These are phyloP conservation scores for Oedothorax gibbosus DNA, from an alignment of 1,140 invertebrate genomes.

Conservation along the genomic window DNA sequence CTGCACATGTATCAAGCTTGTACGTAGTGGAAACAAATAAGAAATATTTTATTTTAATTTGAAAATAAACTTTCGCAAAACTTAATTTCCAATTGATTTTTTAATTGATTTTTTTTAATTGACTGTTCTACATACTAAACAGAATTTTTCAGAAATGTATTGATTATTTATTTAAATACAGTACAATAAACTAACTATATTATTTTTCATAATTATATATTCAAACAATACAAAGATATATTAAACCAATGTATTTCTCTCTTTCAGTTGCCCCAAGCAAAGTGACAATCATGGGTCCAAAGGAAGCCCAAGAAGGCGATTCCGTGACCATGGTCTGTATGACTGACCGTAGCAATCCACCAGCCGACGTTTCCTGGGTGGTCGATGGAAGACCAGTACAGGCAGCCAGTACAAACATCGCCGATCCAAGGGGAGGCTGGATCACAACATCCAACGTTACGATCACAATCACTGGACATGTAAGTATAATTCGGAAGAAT, in stretches of 20 bases:
- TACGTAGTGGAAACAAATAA: too few relatives aligned
- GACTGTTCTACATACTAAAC: not conserved
- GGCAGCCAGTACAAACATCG: slow-evolving; percentile 73
- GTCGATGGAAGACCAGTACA: slow-evolving; percentile 70
- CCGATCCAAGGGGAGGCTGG: slow-evolving; percentile 79
- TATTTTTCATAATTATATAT: not conserved
- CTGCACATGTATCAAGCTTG: too few relatives aligned
- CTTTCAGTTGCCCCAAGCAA: slow-evolving; percentile 62
- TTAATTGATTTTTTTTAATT: too few relatives aligned
- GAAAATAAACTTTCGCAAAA: too few relatives aligned
- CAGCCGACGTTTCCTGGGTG: slow-evolving; percentile 91
- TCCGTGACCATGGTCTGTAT: slow-evolving; percentile 86
- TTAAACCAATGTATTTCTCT: not conserved
- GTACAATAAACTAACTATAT: not conserved
- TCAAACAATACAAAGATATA: not conserved
- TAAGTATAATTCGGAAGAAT: slow-evolving; percentile 64
- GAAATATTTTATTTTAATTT: too few relatives aligned
- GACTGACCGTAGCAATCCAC: slow-evolving; percentile 90
- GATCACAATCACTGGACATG: slow-evolving; percentile 76
- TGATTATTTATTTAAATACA: not conserved
- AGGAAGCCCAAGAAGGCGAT: slow-evolving; percentile 81
- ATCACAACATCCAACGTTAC: slow-evolving; percentile 90
- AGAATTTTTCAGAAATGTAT: not conserved
- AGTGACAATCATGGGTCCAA: slow-evolving; percentile 61
- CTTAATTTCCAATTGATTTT: too few relatives aligned